phyloP scores from a whole-genome alignment of 2,113 vertebrate genomes.

The Tauraco erythrolophus region DNA sequence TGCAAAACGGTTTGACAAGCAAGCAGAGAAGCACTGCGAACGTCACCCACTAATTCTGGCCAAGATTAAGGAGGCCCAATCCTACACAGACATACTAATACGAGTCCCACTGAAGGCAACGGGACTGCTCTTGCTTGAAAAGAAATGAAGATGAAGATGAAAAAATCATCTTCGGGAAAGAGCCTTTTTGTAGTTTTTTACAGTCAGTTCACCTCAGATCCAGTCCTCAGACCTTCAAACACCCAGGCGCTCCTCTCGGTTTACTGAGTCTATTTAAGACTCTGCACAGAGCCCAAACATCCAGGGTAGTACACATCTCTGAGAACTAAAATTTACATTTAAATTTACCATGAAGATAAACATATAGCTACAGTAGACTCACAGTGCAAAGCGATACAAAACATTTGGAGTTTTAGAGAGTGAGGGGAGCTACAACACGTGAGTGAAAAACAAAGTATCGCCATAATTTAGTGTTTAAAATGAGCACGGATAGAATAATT shows the following conservation, averaged over 20 bases:
- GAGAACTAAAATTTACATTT: neutral
- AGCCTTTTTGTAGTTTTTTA: neutral
- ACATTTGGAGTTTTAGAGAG: neutral
- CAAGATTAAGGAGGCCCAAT: neutral
- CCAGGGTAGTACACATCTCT: neutral
- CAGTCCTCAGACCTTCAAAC: neutral
- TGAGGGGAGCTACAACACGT: neutral
- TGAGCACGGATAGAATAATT: neutral
- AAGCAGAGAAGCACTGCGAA: neutral
- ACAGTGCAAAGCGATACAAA: neutral
- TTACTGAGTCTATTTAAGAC: neutral
- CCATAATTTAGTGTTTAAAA: neutral
- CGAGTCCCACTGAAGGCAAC: fast-evolving
- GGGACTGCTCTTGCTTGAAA: neutral
- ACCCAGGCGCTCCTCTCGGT: neutral
- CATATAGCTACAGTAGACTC: fast-evolving
- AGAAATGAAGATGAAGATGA: too few species aligned
- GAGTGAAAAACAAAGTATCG: neutral
- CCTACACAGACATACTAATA: fast-evolving
- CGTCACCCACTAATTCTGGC: neutral
- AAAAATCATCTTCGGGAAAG: neutral
- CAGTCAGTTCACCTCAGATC: neutral
- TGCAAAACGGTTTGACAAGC: constrained; percentile 37
- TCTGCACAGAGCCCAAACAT: neutral
- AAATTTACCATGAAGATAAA: neutral